Conservation (phyloP, 2,888 invertebrate species). For the Drosophila falleni region DNA sequence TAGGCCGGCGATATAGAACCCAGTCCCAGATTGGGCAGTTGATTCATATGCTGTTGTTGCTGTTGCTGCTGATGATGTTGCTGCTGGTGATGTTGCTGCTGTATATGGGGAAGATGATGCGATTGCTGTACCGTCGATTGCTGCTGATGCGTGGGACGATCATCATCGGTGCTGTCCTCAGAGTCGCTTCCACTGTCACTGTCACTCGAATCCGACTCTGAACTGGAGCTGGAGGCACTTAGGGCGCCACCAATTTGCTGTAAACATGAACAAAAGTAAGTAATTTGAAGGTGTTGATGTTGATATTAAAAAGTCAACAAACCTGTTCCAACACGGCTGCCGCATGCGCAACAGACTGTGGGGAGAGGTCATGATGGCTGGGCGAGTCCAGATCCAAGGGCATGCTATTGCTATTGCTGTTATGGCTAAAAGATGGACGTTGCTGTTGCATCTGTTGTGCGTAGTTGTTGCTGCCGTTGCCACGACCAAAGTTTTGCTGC, state of each 20-base stretch:
- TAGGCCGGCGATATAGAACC: constrained; percentile 71
- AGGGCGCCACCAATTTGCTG: constrained; percentile 84
- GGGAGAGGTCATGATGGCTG: constrained; percentile 68
- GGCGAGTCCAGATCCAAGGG: constrained; percentile 67
- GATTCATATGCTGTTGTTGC: constrained; percentile 73
- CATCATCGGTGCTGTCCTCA: constrained; percentile 83
- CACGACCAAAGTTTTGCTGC: constrained; percentile 57
- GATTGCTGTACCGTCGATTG: constrained; percentile 57
- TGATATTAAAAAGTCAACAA: neutral
- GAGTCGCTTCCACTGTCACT: constrained; percentile 85
- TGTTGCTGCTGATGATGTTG: constrained; percentile 54
- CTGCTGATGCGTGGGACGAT: constrained; percentile 61
- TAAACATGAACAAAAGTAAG: neutral
- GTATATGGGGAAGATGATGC: constrained; percentile 40
- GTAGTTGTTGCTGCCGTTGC: constrained; percentile 60
- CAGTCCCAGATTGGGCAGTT: constrained; percentile 78
- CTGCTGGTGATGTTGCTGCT: constrained; percentile 55
- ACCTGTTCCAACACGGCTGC: constrained; percentile 83
- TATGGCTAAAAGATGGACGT: constrained; percentile 64
- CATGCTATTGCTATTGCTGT: constrained; percentile 65
- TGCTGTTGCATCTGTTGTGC: constrained; percentile 71
- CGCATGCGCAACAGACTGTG: constrained; percentile 81
- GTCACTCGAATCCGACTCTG: constrained; percentile 84
- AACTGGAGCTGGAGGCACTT: constrained; percentile 84
- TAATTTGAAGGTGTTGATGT: neutral